These are phyloP conservation scores for Seriola quinqueradiata DNA, from an alignment of 2,113 vertebrate genomes.

Conservation along the genomic window DNA sequence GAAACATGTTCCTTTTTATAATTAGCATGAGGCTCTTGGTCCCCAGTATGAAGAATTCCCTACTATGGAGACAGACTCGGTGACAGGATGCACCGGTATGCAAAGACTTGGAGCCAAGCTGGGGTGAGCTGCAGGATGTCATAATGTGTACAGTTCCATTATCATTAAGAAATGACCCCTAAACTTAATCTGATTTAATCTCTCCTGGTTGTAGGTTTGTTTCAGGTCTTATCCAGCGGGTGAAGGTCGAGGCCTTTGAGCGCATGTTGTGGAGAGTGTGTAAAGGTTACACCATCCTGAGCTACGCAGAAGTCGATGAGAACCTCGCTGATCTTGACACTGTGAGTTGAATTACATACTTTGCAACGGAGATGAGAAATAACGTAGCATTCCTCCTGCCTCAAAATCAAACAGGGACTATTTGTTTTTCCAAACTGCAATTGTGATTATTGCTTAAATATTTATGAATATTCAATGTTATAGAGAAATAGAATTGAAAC, in stretches of 20 bases:
- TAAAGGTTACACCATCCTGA: constrained; percentile 96
- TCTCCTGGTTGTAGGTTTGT: constrained; percentile 86
- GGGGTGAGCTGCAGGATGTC: constrained; percentile 85
- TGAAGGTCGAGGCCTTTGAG: constrained; percentile 95
- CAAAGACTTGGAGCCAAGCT: constrained; percentile 95
- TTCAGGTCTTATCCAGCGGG: constrained; percentile 92
- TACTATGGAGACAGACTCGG: constrained; percentile 89
- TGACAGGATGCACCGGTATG: constrained; percentile 91
- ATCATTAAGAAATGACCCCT: not conserved
- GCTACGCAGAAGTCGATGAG: constrained; percentile 91
- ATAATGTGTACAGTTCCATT: not conserved
- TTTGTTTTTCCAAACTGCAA: not conserved
- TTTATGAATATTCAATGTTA: not conserved
- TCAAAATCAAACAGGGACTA: not conserved
- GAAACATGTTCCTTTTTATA: constrained; percentile 64
- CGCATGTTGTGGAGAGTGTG: constrained; percentile 97
- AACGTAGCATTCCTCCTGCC: not conserved
- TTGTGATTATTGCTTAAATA: too few species aligned
- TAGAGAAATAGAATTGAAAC: too few species aligned
- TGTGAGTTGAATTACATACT: constrained; percentile 80
- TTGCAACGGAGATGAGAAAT: not conserved
- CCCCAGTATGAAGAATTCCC: constrained; percentile 93
- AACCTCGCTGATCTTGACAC: constrained; percentile 92
- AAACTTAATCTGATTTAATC: not conserved
- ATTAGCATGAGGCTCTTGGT: constrained; percentile 89